phyloP scores from a whole-genome alignment of 2,797 vertebrate genomes.

The Peromyscus nudipes region DNA sequence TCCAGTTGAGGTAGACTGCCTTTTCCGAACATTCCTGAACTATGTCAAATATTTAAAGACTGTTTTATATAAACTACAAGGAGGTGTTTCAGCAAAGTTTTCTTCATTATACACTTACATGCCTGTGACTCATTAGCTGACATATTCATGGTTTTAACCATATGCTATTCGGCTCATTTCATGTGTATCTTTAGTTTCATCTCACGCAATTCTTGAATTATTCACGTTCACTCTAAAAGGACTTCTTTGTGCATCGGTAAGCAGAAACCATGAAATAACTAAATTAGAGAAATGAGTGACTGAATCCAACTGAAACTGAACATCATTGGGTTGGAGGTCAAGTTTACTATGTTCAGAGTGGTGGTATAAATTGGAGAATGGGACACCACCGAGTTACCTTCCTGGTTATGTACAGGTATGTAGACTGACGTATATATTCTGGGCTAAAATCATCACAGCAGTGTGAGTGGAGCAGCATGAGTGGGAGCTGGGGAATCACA shows the following conservation, averaged over 20 bases:
- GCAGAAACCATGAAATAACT: not conserved
- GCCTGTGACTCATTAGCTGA: not conserved
- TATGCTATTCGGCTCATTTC: constrained; percentile 2
- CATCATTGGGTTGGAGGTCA: not conserved
- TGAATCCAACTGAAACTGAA: not conserved
- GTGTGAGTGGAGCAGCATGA: not conserved
- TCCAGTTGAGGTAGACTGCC: not conserved
- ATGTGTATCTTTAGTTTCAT: not conserved
- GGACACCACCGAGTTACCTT: not conserved
- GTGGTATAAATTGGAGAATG: not conserved
- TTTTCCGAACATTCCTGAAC: constrained; percentile 4
- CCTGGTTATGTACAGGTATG: not conserved
- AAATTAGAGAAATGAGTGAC: not conserved
- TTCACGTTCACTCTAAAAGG: constrained; percentile 46
- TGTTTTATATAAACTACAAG: constrained; percentile 42
- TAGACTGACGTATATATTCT: not conserved
- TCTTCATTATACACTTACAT: not conserved
- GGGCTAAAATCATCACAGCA: not conserved
- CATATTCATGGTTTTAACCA: constrained; percentile 32
- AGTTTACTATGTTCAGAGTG: not conserved
- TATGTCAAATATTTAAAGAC: constrained; percentile 58
- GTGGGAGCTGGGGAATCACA: not conserved
- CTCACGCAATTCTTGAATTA: constrained; percentile 16
- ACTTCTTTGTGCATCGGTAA: not conserved
- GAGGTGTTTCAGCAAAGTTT: constrained; percentile 35